Conservation (phyloP, 2,113 vertebrate genomes). For the Trachemys scripta region DNA sequence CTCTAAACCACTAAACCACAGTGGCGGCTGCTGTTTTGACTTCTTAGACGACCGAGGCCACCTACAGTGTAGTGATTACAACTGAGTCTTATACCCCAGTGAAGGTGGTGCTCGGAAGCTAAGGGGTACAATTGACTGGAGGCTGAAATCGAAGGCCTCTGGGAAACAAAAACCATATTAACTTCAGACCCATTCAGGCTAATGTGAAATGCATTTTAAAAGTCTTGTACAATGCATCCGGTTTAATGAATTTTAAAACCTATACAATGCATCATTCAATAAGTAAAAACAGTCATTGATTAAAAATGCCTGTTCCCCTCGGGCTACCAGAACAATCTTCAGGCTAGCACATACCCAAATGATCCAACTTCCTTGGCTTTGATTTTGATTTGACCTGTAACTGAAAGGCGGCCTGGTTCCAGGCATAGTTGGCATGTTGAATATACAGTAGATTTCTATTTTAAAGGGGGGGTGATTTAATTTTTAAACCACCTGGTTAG, state of each 20-base stretch:
- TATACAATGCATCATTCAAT: accelerated
- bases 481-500: neutral
- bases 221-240: accelerated
- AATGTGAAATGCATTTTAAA: neutral
- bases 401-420: neutral
- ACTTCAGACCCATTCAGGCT: neutral
- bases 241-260: too few relatives aligned
- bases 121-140: neutral
- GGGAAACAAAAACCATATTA: slow-evolving; percentile 60
- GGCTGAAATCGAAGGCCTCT: neutral
- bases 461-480: neutral
- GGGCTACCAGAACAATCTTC: accelerated
- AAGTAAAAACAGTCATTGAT: neutral
- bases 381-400: accelerated
- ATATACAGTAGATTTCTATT: accelerated
- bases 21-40: accelerated
- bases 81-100: neutral
- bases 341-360: accelerated
- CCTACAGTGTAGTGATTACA: neutral
- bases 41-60: neutral
- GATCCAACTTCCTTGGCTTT: accelerated
- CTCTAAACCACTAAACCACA: neutral
- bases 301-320: accelerated
- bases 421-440: accelerated
- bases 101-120: accelerated